Base-by-base conservation (phyloP, 2,113 vertebrate genomes). In the Fregata magnificens region DNA sequence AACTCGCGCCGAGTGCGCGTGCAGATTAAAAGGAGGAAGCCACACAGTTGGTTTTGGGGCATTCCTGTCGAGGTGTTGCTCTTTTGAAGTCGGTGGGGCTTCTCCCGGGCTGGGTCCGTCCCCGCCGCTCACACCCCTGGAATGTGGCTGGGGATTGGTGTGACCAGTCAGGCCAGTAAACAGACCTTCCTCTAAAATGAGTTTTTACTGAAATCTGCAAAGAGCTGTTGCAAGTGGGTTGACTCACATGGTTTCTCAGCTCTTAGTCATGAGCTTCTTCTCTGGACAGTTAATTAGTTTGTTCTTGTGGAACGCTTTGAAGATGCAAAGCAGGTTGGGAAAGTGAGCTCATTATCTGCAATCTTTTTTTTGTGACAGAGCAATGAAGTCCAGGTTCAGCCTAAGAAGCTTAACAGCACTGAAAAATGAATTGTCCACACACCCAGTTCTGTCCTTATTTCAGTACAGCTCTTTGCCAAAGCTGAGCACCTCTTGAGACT, bases 231-330 rank as follows among this genome's bases (percentile, higher is more conserved):
- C 89, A 96, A 97, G 96, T 5, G 3, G 44, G 6, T 91, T 97
- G 95, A 95, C 88, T 97, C 96, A 95, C 61, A 52, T 36, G 91
- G 94, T 66, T 95, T 95, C 83, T 94, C 83, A 94, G 83, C 86
- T 94, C 94, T 94, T 91, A 94, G 88, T 96, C 95, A 97, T 80
- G 61, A 96, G 95, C 92, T 93, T 88, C 86, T 91, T 53, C 94
- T 91, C 73, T 72, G 96, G 86, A 87, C 94, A 95, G 83, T 89
- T 97, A 92, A 95, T 97, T 94, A 96, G 77, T 92, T 96, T 95
- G 91, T 94, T 94, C 94, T 96, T 40, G 34, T 87, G 70, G 69
- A 95, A 77, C 0, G 3, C 96, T 97, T 97, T 97, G 97, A 97
- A 97, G 96, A 86, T 93, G 90, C 88, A 86, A 93, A 93, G 86